Percentiles rank a stretch among this genome's conserved stretches.
These are phyloP conservation scores for Cremastinae sp. DNA, from an alignment of 2,888 invertebrate species.

Conservation along the genomic window DNA sequence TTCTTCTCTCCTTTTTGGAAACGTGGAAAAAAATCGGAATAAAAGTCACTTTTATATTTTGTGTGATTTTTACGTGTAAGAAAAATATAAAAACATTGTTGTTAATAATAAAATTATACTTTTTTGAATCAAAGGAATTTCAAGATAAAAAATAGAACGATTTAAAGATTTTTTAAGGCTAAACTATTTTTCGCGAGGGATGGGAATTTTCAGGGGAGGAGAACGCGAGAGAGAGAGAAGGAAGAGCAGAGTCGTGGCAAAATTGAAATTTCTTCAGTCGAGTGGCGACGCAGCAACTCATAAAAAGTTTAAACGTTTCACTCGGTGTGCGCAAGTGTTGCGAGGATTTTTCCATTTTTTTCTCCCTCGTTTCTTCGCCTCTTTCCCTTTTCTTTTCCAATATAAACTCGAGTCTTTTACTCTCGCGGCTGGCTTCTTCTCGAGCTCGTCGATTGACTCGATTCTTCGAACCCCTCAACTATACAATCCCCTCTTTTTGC, in stretches of 20 bases:
- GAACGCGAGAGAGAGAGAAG: conserved; percentile 27
- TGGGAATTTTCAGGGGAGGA: conserved; percentile 14
- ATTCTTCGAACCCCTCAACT: conserved; percentile 61
- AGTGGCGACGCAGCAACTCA: conserved; percentile 79
- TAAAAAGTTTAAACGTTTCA: conserved; percentile 80
- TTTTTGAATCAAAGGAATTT: no score
- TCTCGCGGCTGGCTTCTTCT: conserved; percentile 53
- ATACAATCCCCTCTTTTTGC: conserved; percentile 37
- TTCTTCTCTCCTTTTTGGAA: background rate
- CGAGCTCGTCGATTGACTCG: conserved; percentile 69
- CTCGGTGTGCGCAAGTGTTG: conserved; percentile 71
- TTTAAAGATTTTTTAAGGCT: conserved; percentile 44
- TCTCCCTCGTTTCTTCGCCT: conserved; percentile 36
- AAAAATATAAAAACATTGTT: no score
- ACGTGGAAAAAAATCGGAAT: conserved; percentile 7
- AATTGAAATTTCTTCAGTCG: conserved; percentile 80
- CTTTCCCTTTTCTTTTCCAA: conserved; percentile 57
- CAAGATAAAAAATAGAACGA: conserved; percentile 24
- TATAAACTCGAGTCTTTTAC: conserved; percentile 64
- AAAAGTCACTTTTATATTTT: conserved; percentile 16
- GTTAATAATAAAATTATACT: no score
- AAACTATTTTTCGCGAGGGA: conserved; percentile 37
- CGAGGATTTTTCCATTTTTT: conserved; percentile 61
- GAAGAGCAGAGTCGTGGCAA: conserved; percentile 69
- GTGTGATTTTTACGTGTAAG: no score